These are phyloP conservation scores for Drosophila orena DNA, from an alignment of 1,140 invertebrate genomes.

Conservation along the genomic window DNA sequence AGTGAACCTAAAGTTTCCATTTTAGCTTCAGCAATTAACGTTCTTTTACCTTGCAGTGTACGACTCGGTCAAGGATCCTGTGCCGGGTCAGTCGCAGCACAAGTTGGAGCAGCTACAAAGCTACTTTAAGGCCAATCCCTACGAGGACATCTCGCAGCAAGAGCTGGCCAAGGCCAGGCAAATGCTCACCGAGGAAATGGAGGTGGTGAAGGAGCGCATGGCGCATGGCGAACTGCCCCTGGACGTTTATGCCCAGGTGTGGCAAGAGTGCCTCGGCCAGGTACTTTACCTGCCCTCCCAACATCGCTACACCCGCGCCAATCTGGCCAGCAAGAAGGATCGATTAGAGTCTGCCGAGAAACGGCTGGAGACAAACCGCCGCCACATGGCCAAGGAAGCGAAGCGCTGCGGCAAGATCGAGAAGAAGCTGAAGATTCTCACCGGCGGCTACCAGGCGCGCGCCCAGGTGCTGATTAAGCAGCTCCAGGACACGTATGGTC, in stretches of 20 bases:
- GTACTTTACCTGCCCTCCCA: slow-evolving; percentile 95
- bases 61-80: slow-evolving; percentile 91
- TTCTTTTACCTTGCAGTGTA: slow-evolving; percentile 86
- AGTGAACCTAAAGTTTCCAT: slow-evolving; percentile 4
- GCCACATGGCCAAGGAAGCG: slow-evolving; percentile 97
- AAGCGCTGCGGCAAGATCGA: slow-evolving; percentile 99
- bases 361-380: slow-evolving; percentile 95
- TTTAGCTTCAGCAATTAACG: background rate
- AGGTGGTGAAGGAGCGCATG: slow-evolving; percentile 96
- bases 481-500: slow-evolving; percentile 93
- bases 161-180: slow-evolving; percentile 90
- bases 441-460: slow-evolving; percentile 94
- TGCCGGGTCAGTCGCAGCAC: slow-evolving; percentile 84
- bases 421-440: slow-evolving; percentile 97
- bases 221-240: slow-evolving; percentile 96
- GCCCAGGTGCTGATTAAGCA: slow-evolving; percentile 96
- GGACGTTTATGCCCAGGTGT: slow-evolving; percentile 97
- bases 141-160: slow-evolving; percentile 89
- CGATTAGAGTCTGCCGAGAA: slow-evolving; percentile 97
- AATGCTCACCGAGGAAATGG: slow-evolving; percentile 93
- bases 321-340: slow-evolving; percentile 97
- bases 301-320: slow-evolving; percentile 96
- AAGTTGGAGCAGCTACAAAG: slow-evolving; percentile 84
- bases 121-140: slow-evolving; percentile 95
- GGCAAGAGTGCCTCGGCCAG: slow-evolving; percentile 97